A percentile compares a stretch with the other conserved stretches of the same genome.
phyloP scores from a whole-genome alignment of 2,797 vertebrate species.

The Acanthurus lineatus region DNA sequence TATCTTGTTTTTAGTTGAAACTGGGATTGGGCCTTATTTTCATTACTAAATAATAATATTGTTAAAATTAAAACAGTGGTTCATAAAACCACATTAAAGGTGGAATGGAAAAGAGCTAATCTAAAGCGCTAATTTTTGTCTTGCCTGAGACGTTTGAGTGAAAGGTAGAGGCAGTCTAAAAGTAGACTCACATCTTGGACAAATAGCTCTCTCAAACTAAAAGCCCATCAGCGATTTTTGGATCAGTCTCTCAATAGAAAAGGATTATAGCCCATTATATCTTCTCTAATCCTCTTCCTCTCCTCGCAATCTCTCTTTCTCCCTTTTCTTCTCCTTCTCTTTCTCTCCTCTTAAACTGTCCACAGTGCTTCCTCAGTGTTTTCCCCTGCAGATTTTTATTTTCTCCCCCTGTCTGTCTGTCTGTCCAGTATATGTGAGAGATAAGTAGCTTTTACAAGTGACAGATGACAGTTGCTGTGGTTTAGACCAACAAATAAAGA shows the following conservation, averaged over 20 bases:
- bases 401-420: conserved; percentile 25
- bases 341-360: conserved; percentile 28
- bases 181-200: conserved; percentile 45
- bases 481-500: neutral
- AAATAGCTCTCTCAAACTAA: conserved; percentile 50
- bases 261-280: conserved; percentile 69
- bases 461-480: conserved; percentile 29
- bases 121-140: neutral
- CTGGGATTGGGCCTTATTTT: no score
- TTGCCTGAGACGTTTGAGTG: conserved; percentile 5
- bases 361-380: neutral
- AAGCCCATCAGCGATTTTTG: conserved; percentile 50
- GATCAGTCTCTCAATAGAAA: conserved; percentile 52
- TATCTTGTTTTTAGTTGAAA: no score
- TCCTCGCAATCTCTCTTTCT: conserved; percentile 28
- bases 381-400: conserved; percentile 27
- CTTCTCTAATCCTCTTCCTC: conserved; percentile 59
- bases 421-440: conserved; percentile 26
- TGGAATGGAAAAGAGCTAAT: neutral
- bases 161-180: conserved; percentile 24
- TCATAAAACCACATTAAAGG: neutral
- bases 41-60: neutral
- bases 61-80: conserved; percentile 1
- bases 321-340: conserved; percentile 19
- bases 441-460: conserved; percentile 48